A percentile compares a stretch with the other conserved stretches of the same genome.
These are phyloP conservation scores for Numenius phaeopus DNA, from an alignment of 2,797 vertebrate species.

Conservation along the genomic window DNA sequence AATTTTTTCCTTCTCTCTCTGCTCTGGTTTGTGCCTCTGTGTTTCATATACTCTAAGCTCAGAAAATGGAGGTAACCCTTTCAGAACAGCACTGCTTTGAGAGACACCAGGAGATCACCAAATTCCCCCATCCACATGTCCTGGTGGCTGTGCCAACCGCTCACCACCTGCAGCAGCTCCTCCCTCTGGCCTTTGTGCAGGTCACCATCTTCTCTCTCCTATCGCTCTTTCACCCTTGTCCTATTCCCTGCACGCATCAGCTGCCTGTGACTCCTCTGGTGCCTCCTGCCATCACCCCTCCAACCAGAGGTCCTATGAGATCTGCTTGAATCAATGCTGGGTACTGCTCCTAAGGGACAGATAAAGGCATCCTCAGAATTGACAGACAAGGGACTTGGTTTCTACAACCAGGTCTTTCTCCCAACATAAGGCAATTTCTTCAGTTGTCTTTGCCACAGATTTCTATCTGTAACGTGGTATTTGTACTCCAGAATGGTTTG, in stretches of 20 bases:
- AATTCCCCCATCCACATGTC: rapidly evolving
- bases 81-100: neutral
- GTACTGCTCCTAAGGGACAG: neutral
- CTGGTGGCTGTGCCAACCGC: neutral
- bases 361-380: neutral
- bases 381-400: neutral
- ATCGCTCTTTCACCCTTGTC: neutral
- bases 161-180: neutral
- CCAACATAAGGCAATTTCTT: neutral
- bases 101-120: neutral
- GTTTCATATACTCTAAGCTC: neutral
- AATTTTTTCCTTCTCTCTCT: neutral
- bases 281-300: neutral
- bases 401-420: neutral
- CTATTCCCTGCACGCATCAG: neutral
- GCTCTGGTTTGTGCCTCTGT: neutral
- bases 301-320: neutral
- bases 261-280: neutral
- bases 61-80: neutral
- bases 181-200: neutral
- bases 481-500: neutral
- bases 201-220: neutral
- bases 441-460: neutral
- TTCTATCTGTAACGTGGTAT: neutral
- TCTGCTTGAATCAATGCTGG: neutral